Conservation (phyloP, 1,140 invertebrate genomes). For the Lepidurus couesii region DNA sequence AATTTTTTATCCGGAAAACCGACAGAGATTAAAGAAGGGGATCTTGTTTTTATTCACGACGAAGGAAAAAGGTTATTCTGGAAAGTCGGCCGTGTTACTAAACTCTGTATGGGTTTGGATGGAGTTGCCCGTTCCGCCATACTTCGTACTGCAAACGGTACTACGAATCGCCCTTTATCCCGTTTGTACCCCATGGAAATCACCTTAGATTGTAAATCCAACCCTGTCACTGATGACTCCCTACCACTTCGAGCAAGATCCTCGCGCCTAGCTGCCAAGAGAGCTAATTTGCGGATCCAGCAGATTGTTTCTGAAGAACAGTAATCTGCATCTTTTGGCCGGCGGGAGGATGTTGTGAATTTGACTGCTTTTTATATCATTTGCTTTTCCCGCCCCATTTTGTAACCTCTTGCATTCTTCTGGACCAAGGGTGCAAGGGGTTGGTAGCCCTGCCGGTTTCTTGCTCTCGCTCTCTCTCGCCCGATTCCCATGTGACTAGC, state of each 20-base stretch:
- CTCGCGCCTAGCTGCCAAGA: background rate
- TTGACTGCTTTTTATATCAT: background rate
- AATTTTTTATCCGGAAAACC: background rate
- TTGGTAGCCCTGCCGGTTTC: too few relatives aligned
- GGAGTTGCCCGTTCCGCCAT: slow-evolving; percentile 23
- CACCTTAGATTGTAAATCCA: background rate
- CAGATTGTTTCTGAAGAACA: background rate
- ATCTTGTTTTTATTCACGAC: slow-evolving; percentile 29
- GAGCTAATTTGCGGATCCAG: background rate
- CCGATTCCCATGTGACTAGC: too few relatives aligned
- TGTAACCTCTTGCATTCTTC: too few relatives aligned
- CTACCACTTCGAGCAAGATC: background rate
- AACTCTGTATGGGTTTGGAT: background rate
- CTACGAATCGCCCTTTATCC: slow-evolving; percentile 24
- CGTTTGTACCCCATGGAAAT: slow-evolving; percentile 30
- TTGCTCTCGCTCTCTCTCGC: too few relatives aligned
- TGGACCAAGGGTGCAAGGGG: too few relatives aligned
- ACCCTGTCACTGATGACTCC: background rate
- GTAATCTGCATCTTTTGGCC: background rate
- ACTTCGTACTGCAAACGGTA: slow-evolving; percentile 20
- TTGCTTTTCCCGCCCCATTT: too few relatives aligned
- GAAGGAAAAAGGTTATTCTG: slow-evolving; percentile 25
- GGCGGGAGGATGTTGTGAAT: background rate
- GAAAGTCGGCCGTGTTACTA: slow-evolving; percentile 13
- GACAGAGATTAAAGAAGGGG: slow-evolving; percentile 24